phyloP scores from a whole-genome alignment of 2,888 invertebrate genomes.

The Andrena fulva region DNA sequence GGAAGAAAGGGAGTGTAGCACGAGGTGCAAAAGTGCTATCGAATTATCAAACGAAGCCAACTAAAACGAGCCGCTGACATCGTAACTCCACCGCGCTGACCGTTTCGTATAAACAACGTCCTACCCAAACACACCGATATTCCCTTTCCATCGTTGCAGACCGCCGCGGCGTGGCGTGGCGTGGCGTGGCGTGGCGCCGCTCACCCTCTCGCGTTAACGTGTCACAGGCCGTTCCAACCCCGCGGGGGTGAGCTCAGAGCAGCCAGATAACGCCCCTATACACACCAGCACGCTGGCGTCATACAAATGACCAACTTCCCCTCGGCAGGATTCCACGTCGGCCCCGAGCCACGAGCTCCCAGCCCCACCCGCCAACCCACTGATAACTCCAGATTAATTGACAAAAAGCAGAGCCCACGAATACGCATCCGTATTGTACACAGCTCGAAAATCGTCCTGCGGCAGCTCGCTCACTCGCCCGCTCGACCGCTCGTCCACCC shows the following conservation, averaged over 20 bases:
- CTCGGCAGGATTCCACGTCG: slow-evolving; percentile 36
- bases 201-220: slow-evolving; percentile 45
- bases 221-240: slow-evolving; percentile 32
- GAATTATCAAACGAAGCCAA: slow-evolving; percentile 72
- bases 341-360: slow-evolving; percentile 12
- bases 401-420: slow-evolving; percentile 71
- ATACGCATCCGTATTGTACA: slow-evolving; percentile 58
- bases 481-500: neutral
- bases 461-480: neutral
- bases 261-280: slow-evolving; percentile 72
- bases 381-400: slow-evolving; percentile 76
- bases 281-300: slow-evolving; percentile 65
- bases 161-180: neutral
- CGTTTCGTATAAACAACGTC: slow-evolving; percentile 73
- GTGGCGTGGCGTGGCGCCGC: neutral
- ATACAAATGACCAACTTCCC: slow-evolving; percentile 75
- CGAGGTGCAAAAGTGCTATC: slow-evolving; percentile 32
- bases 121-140: slow-evolving; percentile 60
- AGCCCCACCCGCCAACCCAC: slow-evolving; percentile 35
- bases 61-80: slow-evolving; percentile 68
- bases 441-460: slow-evolving; percentile 49
- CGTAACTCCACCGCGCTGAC: slow-evolving; percentile 66
- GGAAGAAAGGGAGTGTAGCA: slow-evolving; percentile 25
- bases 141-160: slow-evolving; percentile 50
- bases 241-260: slow-evolving; percentile 30